Conservation (phyloP, 2,797 vertebrate species). For the Falco berigora region DNA sequence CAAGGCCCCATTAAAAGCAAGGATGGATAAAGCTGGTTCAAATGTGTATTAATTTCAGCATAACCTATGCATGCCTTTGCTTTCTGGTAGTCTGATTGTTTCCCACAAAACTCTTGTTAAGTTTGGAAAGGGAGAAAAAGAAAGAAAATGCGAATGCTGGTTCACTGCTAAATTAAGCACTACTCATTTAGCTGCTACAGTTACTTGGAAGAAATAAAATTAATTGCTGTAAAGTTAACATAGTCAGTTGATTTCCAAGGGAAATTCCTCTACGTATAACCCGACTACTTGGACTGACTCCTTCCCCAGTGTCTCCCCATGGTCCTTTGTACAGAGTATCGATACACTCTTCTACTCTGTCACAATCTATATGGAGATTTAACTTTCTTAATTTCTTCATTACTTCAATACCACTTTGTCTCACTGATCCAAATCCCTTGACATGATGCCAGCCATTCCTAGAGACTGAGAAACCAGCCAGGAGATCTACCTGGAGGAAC, state of each 20-base stretch:
- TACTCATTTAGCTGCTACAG: not conserved
- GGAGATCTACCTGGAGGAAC: not conserved
- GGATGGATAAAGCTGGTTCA: slow-evolving; percentile 25
- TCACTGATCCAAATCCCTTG: not conserved
- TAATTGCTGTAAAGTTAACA: not conserved
- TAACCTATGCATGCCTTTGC: not conserved
- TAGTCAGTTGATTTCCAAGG: not conserved
- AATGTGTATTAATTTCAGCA: not conserved
- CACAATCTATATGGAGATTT: not conserved
- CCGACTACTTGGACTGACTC: not conserved
- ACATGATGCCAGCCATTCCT: not conserved
- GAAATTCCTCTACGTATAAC: not conserved
- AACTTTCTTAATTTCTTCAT: not conserved
- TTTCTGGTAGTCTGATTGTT: not conserved
- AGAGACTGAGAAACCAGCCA: accelerated
- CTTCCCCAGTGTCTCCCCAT: accelerated
- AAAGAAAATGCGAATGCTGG: not conserved
- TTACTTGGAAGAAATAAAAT: not conserved
- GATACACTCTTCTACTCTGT: not conserved
- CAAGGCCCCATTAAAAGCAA: not conserved
- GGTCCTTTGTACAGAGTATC: not conserved
- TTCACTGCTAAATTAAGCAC: not conserved
- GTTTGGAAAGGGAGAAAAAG: not conserved
- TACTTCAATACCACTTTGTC: not conserved
- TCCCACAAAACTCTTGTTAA: not conserved